Percentiles rank a stretch among this genome's conserved stretches.
These are phyloP conservation scores for Heteromormyrus szaboi DNA, from an alignment of 2,797 vertebrate species.

Conservation along the genomic window DNA sequence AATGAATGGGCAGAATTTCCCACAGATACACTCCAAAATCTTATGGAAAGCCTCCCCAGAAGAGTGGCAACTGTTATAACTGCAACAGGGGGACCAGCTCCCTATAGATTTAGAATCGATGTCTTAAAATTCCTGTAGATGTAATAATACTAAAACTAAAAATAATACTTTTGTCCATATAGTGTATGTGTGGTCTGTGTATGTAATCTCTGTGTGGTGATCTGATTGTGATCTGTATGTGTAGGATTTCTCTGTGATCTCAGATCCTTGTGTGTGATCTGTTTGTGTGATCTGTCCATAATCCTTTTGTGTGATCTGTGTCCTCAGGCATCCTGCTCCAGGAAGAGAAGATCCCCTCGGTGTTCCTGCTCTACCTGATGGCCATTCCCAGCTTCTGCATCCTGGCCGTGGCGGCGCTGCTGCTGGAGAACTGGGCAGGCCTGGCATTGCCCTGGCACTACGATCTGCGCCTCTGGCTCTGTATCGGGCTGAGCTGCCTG, in stretches of 20 bases:
- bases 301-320: neutral
- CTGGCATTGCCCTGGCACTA: constrained; percentile 67
- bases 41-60: neutral
- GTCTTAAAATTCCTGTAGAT: neutral
- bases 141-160: neutral
- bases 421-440: constrained; percentile 72
- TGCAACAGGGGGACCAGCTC: neutral
- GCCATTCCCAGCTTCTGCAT: constrained; percentile 93
- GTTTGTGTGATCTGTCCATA: neutral
- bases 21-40: neutral
- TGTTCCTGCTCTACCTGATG: constrained; percentile 86
- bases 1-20: neutral
- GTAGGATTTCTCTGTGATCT: neutral
- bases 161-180: neutral
- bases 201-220: neutral
- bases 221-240: neutral
- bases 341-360: constrained; percentile 82
- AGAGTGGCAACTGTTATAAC: neutral
- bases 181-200: neutral
- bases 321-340: constrained; percentile 80
- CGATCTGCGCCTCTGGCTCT: constrained; percentile 76
- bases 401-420: constrained; percentile 72
- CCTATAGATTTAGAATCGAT: neutral
- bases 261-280: neutral
- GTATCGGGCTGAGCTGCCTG: constrained; percentile 88